phyloP scores from a whole-genome alignment of 1,140 invertebrate species.

The Caenorhabditis brenneri region DNA sequence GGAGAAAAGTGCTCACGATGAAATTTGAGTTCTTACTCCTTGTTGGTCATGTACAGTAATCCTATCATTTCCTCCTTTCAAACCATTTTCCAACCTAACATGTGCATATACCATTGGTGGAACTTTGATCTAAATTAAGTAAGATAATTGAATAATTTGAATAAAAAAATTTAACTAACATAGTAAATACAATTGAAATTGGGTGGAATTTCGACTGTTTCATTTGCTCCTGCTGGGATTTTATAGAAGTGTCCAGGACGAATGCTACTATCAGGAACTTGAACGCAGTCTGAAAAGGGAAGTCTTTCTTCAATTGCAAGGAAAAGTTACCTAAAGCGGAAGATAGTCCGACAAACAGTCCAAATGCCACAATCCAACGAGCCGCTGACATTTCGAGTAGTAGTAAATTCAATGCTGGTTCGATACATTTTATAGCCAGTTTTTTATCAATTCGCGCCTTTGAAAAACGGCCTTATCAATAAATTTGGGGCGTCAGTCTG shows the following conservation, averaged over 20 bases:
- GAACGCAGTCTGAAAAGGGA: not conserved
- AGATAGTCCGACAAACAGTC: not conserved
- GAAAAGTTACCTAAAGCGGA: not conserved
- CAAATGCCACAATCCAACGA: not conserved
- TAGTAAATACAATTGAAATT: not conserved
- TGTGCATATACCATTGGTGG: slow-evolving; percentile 5
- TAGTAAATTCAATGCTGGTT: not conserved
- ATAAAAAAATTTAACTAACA: not conserved
- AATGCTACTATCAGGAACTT: not conserved
- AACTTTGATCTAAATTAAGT: not conserved
- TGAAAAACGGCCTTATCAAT: too few species aligned
- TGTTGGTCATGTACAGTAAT: not conserved
- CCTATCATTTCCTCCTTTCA: not conserved
- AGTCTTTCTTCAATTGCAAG: too few species aligned
- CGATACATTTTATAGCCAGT: not conserved
- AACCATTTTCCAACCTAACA: not conserved
- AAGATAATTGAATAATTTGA: not conserved
- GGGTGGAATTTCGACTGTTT: not conserved
- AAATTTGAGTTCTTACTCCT: not conserved
- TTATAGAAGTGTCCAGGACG: not conserved
- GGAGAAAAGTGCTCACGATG: not conserved
- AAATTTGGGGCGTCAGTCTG: too few species aligned
- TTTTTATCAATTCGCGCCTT: not conserved
- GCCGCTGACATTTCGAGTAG: not conserved
- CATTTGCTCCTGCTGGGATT: not conserved